These are phyloP conservation scores for Archegozetes longisetosus DNA, from an alignment of 1,140 invertebrate genomes.

Conservation along the genomic window DNA sequence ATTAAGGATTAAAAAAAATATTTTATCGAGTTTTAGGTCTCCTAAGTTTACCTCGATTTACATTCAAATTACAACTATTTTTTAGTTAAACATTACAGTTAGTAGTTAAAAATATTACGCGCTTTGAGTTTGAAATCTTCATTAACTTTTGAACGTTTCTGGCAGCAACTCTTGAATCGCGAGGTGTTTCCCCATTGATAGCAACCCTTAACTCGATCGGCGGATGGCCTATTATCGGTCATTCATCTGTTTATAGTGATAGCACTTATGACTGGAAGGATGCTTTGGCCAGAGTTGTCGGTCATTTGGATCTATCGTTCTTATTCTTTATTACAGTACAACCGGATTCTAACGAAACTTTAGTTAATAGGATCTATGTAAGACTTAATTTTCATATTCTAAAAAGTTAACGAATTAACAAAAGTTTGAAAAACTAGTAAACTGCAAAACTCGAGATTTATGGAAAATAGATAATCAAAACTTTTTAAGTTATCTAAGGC, in stretches of 20 bases:
- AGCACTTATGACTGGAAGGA: neutral
- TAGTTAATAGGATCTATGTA: constrained; percentile 24
- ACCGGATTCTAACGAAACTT: constrained; percentile 26
- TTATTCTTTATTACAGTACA: constrained; percentile 24
- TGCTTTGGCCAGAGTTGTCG: neutral
- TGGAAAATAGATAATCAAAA: no score
- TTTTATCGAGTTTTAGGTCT: no score
- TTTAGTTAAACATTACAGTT: no score
- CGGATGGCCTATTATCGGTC: neutral
- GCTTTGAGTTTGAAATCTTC: no score
- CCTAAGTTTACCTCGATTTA: no score
- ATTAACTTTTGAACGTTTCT: no score
- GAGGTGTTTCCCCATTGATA: neutral
- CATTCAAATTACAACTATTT: no score
- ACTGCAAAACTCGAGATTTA: no score
- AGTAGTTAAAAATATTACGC: no score
- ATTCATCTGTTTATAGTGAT: neutral
- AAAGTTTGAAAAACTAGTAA: no score
- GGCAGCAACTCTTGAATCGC: neutral
- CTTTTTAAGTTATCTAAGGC: no score
- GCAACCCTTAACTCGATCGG: neutral
- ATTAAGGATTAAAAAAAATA: no score
- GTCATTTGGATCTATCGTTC: constrained; percentile 15
- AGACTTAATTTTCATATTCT: constrained; percentile 7
- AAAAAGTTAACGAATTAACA: neutral